Evolutionary conservation across 1,140 invertebrate species (phyloP), one percentile per base, ranked within the genome.

Genomic region (Berghia stephanieae): DNA sequence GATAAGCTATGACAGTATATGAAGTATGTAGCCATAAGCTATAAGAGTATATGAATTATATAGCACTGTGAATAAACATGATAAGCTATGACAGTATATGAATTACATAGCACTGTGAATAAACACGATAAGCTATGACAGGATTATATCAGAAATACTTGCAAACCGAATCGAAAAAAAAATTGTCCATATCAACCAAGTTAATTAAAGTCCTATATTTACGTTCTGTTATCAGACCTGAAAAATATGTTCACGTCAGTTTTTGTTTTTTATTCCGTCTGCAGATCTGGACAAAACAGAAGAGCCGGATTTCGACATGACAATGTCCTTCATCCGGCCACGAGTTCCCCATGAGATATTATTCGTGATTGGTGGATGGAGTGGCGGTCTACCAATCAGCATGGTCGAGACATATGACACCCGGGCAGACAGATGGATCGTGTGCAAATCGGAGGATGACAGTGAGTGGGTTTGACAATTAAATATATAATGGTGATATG

Each of bases 341-440:
- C 75, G 82, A 49, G 80, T 87, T 18, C 83, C 85, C 3, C 79
- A 83, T 60, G 84, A 85, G 75, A 77, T 85, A 8, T 57, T 86
- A 40, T 83, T 87, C 55, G 93, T 92, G 0, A 93, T 94, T 76
- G 94, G 94, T 6, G 94, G 94, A 0, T 95, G 93, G 94, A 92
- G 90, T 67, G 92, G 92, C 1, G 92, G 92, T 1, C 92, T 90
- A 18, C 92, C 93, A 1, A 94, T 93, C 0, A 92, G 92, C 84
- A 92, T 91, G 80, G 93, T 95, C 18, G 94, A 95, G 85, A 93
- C 93, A 0, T 95, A 94, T 85, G 94, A 95, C 83, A 93, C 93
- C 0, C 86, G 93, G 78, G 93, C 94, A 1, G 93, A 94, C 88
- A 89, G 93, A 63, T 95, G 94, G 94, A 82, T 83, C 6, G 77